Conservation (phyloP, 2,797 vertebrate genomes). For the Spheniscus humboldti region DNA sequence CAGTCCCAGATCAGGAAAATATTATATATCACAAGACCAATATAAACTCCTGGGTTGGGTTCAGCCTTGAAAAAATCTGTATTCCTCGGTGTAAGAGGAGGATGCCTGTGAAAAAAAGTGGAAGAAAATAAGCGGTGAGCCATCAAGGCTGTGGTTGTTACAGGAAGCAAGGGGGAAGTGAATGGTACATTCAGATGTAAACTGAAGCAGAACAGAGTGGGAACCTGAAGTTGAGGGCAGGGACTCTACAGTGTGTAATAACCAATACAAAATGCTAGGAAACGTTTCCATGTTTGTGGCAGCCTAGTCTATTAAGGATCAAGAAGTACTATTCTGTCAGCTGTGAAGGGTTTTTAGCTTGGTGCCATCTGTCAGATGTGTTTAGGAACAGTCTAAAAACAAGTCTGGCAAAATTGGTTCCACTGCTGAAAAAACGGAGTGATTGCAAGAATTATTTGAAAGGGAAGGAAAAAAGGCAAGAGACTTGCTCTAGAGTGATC, state of each 20-base stretch:
- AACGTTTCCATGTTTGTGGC: background rate
- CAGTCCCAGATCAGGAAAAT: background rate
- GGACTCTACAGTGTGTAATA: background rate
- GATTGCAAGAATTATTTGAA: background rate
- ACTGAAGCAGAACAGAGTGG: background rate
- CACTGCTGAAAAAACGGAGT: background rate
- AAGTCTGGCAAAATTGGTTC: background rate
- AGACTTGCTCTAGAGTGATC: background rate
- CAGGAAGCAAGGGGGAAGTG: background rate
- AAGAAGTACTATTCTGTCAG: background rate
- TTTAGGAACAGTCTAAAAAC: background rate
- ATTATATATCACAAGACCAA: background rate
- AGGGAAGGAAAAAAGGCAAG: background rate
- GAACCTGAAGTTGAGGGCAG: background rate
- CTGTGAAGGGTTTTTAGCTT: background rate
- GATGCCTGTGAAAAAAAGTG: background rate
- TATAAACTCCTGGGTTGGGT: background rate
- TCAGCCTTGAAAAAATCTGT: background rate
- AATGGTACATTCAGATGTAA: background rate
- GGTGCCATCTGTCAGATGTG: background rate
- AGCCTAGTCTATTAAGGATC: background rate
- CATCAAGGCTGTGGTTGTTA: background rate
- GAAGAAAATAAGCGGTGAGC: background rate
- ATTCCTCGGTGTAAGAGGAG: background rate
- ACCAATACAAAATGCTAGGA: background rate